These are phyloP conservation scores for Orthosia incerta DNA, from an alignment of 2,888 invertebrate genomes.

Conservation along the genomic window DNA sequence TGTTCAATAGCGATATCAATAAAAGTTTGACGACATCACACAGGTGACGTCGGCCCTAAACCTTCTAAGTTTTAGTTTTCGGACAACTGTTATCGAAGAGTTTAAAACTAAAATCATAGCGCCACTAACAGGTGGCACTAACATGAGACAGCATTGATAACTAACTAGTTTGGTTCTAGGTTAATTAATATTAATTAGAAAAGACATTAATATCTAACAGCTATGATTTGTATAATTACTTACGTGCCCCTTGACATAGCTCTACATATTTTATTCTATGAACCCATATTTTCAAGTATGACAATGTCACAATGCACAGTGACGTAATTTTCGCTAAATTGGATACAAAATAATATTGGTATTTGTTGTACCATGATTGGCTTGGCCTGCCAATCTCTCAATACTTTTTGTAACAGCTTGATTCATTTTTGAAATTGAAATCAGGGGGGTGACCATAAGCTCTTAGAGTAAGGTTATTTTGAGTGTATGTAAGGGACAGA, in stretches of 20 bases:
- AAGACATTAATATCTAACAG: conserved; percentile 37
- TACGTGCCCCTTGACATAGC: conserved; percentile 4
- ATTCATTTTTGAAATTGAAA: too few relatives aligned
- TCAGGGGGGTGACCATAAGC: too few relatives aligned
- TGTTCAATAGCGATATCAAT: conserved; percentile 84
- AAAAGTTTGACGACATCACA: conserved; percentile 70
- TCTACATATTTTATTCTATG: neutral
- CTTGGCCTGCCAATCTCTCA: too few relatives aligned
- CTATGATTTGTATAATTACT: conserved; percentile 44
- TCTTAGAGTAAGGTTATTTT: too few relatives aligned
- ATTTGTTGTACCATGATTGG: too few relatives aligned
- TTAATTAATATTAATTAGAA: conserved; percentile 51
- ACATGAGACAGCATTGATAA: conserved; percentile 13
- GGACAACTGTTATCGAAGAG: conserved; percentile 40
- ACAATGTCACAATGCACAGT: neutral
- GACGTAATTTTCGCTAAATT: too few relatives aligned
- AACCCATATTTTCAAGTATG: neutral
- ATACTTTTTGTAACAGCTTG: too few relatives aligned
- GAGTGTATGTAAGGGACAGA: too few relatives aligned
- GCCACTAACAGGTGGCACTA: conserved; percentile 18
- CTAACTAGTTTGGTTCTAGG: conserved; percentile 30
- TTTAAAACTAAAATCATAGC: conserved; percentile 22
- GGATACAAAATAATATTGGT: too few relatives aligned
- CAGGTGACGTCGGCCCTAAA: conserved; percentile 69
- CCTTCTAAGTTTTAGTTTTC: conserved; percentile 64